A percentile compares a stretch with the other conserved stretches of the same genome.
Conservation (phyloP, 2,888 invertebrate genomes). For the Drepana falcataria region DNA sequence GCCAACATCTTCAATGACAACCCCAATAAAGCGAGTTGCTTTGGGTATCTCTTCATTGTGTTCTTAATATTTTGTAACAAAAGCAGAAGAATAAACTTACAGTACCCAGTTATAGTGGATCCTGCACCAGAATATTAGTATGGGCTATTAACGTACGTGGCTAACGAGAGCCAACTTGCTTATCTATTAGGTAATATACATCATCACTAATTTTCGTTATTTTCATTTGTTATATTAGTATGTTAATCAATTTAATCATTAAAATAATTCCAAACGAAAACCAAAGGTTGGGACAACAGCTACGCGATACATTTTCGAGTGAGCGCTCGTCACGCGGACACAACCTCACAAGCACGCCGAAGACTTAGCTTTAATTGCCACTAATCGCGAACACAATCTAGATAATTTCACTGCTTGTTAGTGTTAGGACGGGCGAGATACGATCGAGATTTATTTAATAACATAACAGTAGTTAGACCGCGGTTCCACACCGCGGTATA, state of each 20-base stretch:
- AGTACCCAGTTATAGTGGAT: no score
- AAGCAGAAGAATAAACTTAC: no score
- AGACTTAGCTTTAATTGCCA: conserved; percentile 47
- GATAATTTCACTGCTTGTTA: conserved; percentile 55
- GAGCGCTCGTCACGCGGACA: conserved; percentile 33
- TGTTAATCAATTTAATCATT: neutral
- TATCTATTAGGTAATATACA: conserved; percentile 55
- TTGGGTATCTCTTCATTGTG: no score
- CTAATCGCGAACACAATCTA: conserved; percentile 57
- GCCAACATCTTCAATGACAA: no score
- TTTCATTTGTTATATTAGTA: neutral
- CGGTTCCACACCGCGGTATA: conserved; percentile 11
- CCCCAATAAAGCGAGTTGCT: no score
- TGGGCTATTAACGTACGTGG: no score
- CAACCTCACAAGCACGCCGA: conserved; percentile 35
- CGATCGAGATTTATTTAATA: conserved; percentile 46
- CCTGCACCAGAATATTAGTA: no score
- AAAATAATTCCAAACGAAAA: neutral
- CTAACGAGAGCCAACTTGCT: conserved; percentile 47
- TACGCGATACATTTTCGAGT: conserved; percentile 31
- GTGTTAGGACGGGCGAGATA: conserved; percentile 38
- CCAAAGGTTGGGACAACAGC: conserved; percentile 12
- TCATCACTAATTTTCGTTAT: conserved; percentile 27
- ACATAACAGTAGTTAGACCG: conserved; percentile 33
- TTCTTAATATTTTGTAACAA: no score